These are phyloP conservation scores for Drosophila pectinifera DNA, from an alignment of 1,140 invertebrate species.

Conservation along the genomic window DNA sequence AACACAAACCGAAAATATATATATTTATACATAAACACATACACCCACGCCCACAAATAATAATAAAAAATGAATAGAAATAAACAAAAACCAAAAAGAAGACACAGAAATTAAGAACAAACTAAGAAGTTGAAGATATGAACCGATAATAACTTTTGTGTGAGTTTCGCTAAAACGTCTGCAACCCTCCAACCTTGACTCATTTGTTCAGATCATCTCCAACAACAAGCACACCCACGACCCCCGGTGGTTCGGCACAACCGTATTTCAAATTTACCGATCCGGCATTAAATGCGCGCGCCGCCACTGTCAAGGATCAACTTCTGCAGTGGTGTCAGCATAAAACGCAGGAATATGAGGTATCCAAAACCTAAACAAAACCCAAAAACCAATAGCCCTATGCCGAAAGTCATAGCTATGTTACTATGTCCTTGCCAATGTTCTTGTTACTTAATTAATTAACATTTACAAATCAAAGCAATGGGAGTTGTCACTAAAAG, in stretches of 20 bases:
- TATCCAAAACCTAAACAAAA: slow-evolving; percentile 85
- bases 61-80: slow-evolving; percentile 20
- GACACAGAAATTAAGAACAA: slow-evolving; percentile 34
- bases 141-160: slow-evolving; percentile 51
- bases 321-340: slow-evolving; percentile 97
- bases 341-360: slow-evolving; percentile 98
- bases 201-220: slow-evolving; percentile 87
- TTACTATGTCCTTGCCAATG: slow-evolving; percentile 31
- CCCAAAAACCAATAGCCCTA: slow-evolving; percentile 19
- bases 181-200: slow-evolving; percentile 71
- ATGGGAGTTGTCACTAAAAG: too few relatives aligned
- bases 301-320: slow-evolving; percentile 97
- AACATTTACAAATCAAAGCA: not conserved
- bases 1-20: slow-evolving; percentile 53
- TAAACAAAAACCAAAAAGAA: slow-evolving; percentile 35
- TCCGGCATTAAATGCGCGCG: slow-evolving; percentile 93
- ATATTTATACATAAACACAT: slow-evolving; percentile 20
- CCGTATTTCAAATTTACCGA: slow-evolving; percentile 94
- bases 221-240: slow-evolving; percentile 87
- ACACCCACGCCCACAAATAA: slow-evolving; percentile 33
- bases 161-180: slow-evolving; percentile 81
- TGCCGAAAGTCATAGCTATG: slow-evolving; percentile 60
- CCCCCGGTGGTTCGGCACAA: slow-evolving; percentile 86
- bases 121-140: slow-evolving; percentile 11
- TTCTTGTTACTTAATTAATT: slow-evolving; percentile 11